Base-by-base conservation (phyloP, 2,888 invertebrate genomes). In the Spodoptera littoralis region DNA sequence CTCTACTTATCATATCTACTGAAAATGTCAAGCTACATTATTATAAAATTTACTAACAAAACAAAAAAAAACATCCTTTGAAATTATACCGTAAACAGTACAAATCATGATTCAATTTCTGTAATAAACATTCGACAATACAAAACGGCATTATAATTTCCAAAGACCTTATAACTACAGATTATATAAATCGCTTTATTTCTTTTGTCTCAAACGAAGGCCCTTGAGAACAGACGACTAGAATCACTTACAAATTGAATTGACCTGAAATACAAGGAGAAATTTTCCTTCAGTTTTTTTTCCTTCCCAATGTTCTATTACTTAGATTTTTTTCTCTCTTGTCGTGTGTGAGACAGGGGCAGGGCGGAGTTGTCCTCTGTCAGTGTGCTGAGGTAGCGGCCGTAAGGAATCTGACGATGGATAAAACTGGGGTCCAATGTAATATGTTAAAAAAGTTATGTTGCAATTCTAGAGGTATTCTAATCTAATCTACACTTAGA, bases 301-400 rank as follows among this genome's bases (percentile, higher is more conserved):
- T 61, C 45, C 56, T 47, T 56, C 45, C 47, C 60, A 55, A 67
- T 71, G 62, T 74, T 59, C 63, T 65, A 71, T 78, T 75, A 74
- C 24, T 53, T 48, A 18, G 75, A 73, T 71, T 69, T 67, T 85
- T 85, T 77, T 84, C 18, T 79, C 74, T 73, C 61, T 73, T 67
- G 65, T 76, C 59, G 48, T 85, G 84, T 27, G 58, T 55, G 60
- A 83, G 85, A 86, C 85, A 84, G 81, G 81, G 85, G 83, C 82
- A 76, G 66, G 65, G 46, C 18, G 36, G 30, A 27, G 6, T 6
- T 36, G 36, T 84, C 80, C 83, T 81, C 80, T 79, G 79, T 85
- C 84, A 84, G 70, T 61, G 74, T 49, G 61, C 64, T 50, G 52
- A 74, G 42, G 70, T 60, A 27, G 60, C 68, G 70, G 66, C 65